These are phyloP conservation scores for Rafetus swinhoei DNA, from an alignment of 2,113 vertebrate genomes.

Conservation along the genomic window DNA sequence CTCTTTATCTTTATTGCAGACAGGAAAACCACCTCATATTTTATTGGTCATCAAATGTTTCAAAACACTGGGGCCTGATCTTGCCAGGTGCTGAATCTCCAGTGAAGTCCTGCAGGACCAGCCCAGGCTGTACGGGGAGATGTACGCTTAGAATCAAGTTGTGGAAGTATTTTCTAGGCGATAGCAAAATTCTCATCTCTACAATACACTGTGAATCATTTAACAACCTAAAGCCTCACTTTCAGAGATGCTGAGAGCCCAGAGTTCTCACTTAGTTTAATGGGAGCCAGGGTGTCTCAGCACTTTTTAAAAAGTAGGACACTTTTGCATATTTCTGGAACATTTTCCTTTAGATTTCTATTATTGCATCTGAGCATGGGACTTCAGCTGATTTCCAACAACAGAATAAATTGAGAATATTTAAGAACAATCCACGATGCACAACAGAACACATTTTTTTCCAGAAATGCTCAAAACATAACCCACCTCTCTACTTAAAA, in stretches of 20 bases:
- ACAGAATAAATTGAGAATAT: constrained; percentile 24
- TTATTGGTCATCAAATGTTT: background rate
- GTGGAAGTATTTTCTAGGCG: constrained; percentile 45
- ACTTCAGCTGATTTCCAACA: constrained; percentile 1
- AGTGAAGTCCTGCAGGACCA: background rate
- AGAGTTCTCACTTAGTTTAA: background rate
- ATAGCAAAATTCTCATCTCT: constrained; percentile 30
- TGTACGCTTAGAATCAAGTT: constrained; percentile 1
- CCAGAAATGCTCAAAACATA: background rate
- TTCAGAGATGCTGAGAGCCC: constrained; percentile 16
- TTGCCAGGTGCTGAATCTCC: constrained; percentile 26
- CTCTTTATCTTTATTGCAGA: constrained; percentile 36
- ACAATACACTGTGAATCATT: constrained; percentile 5
- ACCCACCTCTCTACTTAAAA: background rate
- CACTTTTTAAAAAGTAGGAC: constrained; percentile 26
- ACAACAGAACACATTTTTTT: background rate
- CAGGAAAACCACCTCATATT: constrained; percentile 39
- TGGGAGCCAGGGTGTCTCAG: background rate
- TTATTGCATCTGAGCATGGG: background rate
- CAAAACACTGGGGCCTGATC: background rate
- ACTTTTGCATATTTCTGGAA: constrained; percentile 13
- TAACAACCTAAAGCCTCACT: background rate
- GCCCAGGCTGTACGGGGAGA: constrained; percentile 13
- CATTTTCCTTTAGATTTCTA: constrained; percentile 18
- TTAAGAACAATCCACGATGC: background rate